Evolutionary conservation across 2,797 vertebrate genomes (phyloP).

Genomic region (Sebastes diploproa): DNA sequence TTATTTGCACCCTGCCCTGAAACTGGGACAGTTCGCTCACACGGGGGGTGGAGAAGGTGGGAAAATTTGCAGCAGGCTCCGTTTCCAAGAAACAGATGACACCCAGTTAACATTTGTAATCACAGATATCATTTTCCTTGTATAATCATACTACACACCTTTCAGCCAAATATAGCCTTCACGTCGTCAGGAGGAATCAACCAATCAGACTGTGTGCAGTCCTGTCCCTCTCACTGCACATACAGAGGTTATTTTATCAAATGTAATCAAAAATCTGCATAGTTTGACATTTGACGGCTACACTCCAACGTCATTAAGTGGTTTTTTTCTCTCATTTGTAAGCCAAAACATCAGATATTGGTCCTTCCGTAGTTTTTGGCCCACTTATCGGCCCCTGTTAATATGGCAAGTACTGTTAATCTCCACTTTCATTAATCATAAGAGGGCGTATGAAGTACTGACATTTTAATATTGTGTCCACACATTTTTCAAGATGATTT

Average conservation of each 20-base stretch:
- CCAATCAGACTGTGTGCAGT: constrained; percentile 25
- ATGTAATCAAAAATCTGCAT: neutral
- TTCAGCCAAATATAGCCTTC: constrained; percentile 66
- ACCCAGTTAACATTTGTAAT: constrained; percentile 62
- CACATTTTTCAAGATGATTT: neutral
- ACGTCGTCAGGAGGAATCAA: constrained; percentile 20
- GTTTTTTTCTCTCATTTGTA: neutral
- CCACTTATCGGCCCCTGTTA: neutral
- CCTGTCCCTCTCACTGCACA: neutral
- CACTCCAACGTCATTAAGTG: neutral
- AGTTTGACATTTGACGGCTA: neutral
- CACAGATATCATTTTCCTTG: constrained; percentile 63
- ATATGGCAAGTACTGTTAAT: neutral
- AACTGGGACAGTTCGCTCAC: constrained; percentile 2
- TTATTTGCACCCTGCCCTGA: neutral
- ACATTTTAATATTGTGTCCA: neutral
- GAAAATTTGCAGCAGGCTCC: constrained; percentile 23
- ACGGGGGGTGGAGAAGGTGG: constrained; percentile 20
- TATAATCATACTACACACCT: constrained; percentile 70
- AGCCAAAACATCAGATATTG: neutral
- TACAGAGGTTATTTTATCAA: neutral
- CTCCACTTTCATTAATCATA: neutral
- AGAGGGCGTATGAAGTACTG: neutral
- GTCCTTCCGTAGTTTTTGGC: neutral
- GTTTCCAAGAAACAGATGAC: constrained; percentile 58